Percentiles rank a stretch among this genome's conserved stretches.
Conservation (phyloP, 2,888 invertebrate genomes). For the Cryptocephalus moraei region DNA sequence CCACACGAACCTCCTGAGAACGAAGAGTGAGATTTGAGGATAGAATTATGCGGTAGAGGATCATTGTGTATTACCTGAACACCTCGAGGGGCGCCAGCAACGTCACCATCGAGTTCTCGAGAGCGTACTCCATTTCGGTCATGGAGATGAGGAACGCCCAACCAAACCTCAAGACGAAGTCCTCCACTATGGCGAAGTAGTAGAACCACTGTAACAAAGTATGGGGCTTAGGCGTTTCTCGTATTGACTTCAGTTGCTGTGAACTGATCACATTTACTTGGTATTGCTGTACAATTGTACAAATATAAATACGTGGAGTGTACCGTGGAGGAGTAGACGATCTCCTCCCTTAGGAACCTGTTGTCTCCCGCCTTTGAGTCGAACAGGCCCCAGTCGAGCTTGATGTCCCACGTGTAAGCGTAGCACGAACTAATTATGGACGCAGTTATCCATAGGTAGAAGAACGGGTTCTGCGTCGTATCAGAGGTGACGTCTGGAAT, state of each 20-base stretch:
- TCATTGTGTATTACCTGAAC: constrained; percentile 52
- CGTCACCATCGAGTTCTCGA: constrained; percentile 73
- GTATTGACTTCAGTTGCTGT: too few species aligned
- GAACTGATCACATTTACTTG: too few species aligned
- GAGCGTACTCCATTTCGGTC: constrained; percentile 65
- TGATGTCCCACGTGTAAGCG: constrained; percentile 96
- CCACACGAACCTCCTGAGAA: constrained; percentile 85
- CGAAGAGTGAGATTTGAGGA: background rate
- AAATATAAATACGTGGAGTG: too few species aligned
- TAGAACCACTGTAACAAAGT: constrained; percentile 64
- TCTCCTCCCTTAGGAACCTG: constrained; percentile 84
- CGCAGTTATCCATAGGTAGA: constrained; percentile 82
- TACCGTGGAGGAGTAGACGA: constrained; percentile 87
- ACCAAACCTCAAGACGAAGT: constrained; percentile 82
- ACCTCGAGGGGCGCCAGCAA: constrained; percentile 80
- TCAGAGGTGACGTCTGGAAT: constrained; percentile 5
- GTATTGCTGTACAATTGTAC: too few species aligned
- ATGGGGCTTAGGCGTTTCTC: background rate
- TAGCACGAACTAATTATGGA: constrained; percentile 84
- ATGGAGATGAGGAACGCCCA: constrained; percentile 87
- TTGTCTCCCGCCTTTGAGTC: constrained; percentile 88
- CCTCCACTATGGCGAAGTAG: constrained; percentile 94
- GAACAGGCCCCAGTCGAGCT: constrained; percentile 98
- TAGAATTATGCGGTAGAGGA: background rate
- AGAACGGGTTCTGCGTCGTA: constrained; percentile 61